phyloP scores from a whole-genome alignment of 2,797 vertebrate genomes.

The Graptemys geographica region DNA sequence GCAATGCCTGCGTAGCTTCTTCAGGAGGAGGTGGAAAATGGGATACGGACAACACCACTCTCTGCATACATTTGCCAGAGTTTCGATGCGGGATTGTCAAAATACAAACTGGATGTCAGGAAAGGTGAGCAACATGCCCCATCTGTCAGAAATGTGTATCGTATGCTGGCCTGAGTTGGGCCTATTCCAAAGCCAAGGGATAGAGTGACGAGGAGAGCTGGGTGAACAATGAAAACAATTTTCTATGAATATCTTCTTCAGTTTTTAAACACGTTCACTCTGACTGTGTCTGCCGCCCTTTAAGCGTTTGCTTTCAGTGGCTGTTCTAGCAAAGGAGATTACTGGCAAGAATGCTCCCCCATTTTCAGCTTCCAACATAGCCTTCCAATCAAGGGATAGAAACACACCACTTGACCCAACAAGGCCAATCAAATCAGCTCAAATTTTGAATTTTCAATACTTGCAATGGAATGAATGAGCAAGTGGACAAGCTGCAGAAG shows the following conservation, averaged over 20 bases:
- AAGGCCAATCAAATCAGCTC: not conserved
- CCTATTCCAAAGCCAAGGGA: conserved; percentile 61
- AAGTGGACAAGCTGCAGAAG: not conserved
- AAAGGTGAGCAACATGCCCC: conserved; percentile 59
- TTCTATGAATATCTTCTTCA: conserved; percentile 29
- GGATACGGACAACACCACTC: conserved; percentile 58
- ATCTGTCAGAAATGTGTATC: conserved; percentile 62
- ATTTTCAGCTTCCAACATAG: not conserved
- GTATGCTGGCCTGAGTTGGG: conserved; percentile 58
- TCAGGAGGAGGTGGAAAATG: conserved; percentile 41
- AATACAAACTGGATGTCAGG: conserved; percentile 71
- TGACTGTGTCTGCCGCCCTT: not conserved
- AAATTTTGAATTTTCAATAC: not conserved
- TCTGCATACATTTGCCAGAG: conserved; percentile 70
- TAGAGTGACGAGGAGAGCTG: conserved; percentile 59
- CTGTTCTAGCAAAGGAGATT: not conserved
- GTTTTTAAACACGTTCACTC: not conserved
- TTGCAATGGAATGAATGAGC: not conserved
- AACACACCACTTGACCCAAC: not conserved
- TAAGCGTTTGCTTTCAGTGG: conserved; percentile 1
- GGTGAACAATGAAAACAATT: conserved; percentile 63
- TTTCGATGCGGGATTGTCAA: conserved; percentile 73
- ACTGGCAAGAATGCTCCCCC: not conserved
- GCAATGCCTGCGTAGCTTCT: conserved; percentile 74
- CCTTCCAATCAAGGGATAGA: not conserved